Conservation (phyloP, 1,140 invertebrate species). For the Drosophila lacteicornis region DNA sequence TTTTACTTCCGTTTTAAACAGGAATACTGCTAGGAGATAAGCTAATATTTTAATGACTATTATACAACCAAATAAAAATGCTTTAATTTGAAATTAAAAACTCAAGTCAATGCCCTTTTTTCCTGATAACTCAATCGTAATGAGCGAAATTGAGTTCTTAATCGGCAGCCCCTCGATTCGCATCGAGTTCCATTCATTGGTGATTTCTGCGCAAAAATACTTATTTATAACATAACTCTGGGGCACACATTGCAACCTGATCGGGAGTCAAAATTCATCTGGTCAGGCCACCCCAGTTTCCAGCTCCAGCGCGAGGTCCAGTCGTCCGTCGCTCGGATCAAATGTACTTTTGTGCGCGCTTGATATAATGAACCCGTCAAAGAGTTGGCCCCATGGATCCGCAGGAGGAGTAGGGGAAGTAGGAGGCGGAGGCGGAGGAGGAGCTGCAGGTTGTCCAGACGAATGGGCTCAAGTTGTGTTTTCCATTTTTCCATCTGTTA, state of each 20-base stretch:
- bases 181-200: neutral
- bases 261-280: slow-evolving; percentile 4
- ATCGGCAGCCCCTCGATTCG: neutral
- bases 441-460: slow-evolving; percentile 12
- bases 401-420: neutral
- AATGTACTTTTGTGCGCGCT: slow-evolving; percentile 25
- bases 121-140: too few relatives aligned
- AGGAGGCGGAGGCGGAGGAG: neutral
- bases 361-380: slow-evolving; percentile 59
- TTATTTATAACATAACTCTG: slow-evolving; percentile 5
- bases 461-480: slow-evolving; percentile 50
- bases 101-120: too few relatives aligned
- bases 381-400: slow-evolving; percentile 22
- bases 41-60: too few relatives aligned
- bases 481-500: slow-evolving; percentile 25
- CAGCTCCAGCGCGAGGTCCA: neutral
- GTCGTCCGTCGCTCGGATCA: slow-evolving; percentile 3
- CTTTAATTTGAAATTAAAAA: too few relatives aligned
- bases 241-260: neutral
- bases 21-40: too few relatives aligned
- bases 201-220: neutral
- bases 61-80: too few relatives aligned
- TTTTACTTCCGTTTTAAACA: too few relatives aligned
- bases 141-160: neutral
- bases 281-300: neutral